Evolutionary conservation across 2,113 vertebrate genomes (phyloP).

Genomic region (Cettia cetti): DNA sequence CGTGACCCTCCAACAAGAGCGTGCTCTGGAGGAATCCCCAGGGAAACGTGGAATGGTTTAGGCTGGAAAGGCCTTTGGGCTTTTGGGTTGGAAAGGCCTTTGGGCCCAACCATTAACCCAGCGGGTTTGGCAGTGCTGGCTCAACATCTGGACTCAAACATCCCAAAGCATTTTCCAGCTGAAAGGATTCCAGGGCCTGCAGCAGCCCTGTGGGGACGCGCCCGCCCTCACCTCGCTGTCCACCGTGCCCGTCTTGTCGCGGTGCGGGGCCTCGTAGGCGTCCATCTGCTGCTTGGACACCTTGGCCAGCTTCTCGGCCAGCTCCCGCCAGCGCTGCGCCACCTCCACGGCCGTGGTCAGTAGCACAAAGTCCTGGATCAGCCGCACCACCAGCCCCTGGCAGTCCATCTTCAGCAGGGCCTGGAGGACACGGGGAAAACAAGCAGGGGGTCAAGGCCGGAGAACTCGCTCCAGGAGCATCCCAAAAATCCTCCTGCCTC

Average conservation of each 20-base stretch:
- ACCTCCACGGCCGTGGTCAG: constrained; percentile 95
- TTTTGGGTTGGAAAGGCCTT: too few species aligned
- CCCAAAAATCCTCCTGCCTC: neutral
- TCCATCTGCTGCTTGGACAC: constrained; percentile 96
- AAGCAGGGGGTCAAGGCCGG: neutral
- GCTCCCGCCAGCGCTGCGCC: constrained; percentile 91
- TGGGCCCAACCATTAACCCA: neutral
- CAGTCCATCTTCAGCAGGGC: constrained; percentile 96
- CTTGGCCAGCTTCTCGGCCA: constrained; percentile 89
- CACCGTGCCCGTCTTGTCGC: constrained; percentile 84
- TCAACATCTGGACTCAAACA: rapidly evolving
- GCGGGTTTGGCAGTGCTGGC: neutral
- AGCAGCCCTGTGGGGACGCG: too few species aligned
- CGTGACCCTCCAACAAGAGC: rapidly evolving
- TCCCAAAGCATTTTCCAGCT: rapidly evolving
- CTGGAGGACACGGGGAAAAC: constrained; percentile 48
- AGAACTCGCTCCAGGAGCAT: neutral
- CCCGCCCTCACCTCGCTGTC: constrained; percentile 85
- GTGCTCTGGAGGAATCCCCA: neutral
- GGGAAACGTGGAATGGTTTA: neutral
- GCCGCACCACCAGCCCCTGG: constrained; percentile 91
- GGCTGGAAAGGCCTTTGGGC: neutral
- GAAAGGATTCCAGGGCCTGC: neutral
- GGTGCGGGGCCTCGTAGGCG: constrained; percentile 91
- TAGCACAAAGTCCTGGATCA: constrained; percentile 95